A percentile compares a stretch with the other conserved stretches of the same genome.
Conservation (phyloP, 2,888 invertebrate genomes). For the Geotrupes spiniger region DNA sequence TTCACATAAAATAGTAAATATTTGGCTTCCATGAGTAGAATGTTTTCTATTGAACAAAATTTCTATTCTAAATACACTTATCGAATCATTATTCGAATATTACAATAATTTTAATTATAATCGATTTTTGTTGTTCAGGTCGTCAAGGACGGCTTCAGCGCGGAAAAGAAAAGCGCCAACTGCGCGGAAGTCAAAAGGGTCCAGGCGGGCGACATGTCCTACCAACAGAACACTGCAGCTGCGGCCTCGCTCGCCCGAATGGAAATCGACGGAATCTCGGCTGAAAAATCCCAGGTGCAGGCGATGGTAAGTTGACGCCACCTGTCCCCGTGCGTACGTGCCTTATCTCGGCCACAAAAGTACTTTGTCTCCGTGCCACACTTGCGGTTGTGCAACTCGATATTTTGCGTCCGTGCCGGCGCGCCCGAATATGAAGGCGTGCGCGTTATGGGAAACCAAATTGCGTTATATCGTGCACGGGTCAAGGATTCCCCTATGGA, state of each 20-base stretch:
- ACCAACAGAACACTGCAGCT: conserved; percentile 75
- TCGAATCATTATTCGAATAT: too few species aligned
- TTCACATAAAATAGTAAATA: too few species aligned
- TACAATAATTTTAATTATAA: too few species aligned
- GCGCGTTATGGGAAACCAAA: conserved; percentile 27
- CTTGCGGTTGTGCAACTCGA: neutral
- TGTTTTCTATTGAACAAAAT: too few species aligned
- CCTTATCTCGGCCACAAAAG: too few species aligned
- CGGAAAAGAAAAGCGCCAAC: conserved; percentile 72
- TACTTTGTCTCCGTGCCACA: neutral
- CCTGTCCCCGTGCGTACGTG: too few species aligned
- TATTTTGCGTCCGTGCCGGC: conserved; percentile 9
- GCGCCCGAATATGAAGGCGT: conserved; percentile 27
- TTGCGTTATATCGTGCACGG: conserved; percentile 22
- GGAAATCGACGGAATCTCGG: conserved; percentile 80
- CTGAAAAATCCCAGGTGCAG: conserved; percentile 80
- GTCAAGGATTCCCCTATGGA: conserved; percentile 25
- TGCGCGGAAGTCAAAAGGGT: conserved; percentile 70
- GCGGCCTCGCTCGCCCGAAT: conserved; percentile 75
- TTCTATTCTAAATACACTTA: too few species aligned
- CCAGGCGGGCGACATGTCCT: conserved; percentile 79
- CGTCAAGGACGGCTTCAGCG: conserved; percentile 78
- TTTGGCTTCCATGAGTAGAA: too few species aligned
- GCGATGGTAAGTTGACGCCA: conserved; percentile 63
- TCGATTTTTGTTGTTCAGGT: conserved; percentile 49